phyloP scores from a whole-genome alignment of 1,140 invertebrate genomes.

The Drosophila neocordata region DNA sequence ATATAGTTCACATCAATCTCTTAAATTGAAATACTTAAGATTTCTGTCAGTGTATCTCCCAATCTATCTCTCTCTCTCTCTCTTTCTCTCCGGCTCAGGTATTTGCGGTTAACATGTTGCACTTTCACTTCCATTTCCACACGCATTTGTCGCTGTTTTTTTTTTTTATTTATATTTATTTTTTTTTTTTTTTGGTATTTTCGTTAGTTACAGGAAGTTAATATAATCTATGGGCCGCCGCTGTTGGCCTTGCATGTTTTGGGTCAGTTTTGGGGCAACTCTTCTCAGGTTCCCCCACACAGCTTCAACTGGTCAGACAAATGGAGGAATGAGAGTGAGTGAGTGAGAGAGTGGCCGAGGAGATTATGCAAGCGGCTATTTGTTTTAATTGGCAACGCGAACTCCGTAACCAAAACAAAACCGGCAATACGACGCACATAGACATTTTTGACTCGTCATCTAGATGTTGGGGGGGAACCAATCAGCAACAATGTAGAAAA shows the following conservation, averaged over 20 bases:
- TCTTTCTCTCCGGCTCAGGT: constrained; percentile 5
- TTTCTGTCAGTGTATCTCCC: constrained; percentile 5
- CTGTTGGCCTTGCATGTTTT: constrained; percentile 25
- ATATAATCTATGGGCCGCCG: constrained; percentile 21
- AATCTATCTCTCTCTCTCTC: neutral
- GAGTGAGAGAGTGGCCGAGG: neutral
- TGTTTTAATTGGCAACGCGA: constrained; percentile 60
- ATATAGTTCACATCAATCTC: too few species aligned
- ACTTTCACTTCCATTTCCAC: constrained; percentile 69
- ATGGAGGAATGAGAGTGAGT: neutral
- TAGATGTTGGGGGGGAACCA: neutral
- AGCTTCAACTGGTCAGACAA: constrained; percentile 26
- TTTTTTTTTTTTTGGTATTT: too few species aligned
- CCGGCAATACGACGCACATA: constrained; percentile 36
- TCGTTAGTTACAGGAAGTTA: constrained; percentile 66
- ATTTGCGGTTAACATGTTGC: constrained; percentile 32
- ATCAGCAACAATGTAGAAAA: neutral
- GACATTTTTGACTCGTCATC: constrained; percentile 51
- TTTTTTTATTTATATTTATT: too few species aligned
- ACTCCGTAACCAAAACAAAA: constrained; percentile 71
- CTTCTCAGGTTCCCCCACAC: constrained; percentile 5
- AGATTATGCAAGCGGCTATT: constrained; percentile 66
- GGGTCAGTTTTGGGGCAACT: constrained; percentile 31
- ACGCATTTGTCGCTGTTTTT: constrained; percentile 53
- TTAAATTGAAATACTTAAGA: too few species aligned